These are phyloP conservation scores for Pelecanoides urinatrix DNA, from an alignment of 2,113 vertebrate species.

Conservation along the genomic window DNA sequence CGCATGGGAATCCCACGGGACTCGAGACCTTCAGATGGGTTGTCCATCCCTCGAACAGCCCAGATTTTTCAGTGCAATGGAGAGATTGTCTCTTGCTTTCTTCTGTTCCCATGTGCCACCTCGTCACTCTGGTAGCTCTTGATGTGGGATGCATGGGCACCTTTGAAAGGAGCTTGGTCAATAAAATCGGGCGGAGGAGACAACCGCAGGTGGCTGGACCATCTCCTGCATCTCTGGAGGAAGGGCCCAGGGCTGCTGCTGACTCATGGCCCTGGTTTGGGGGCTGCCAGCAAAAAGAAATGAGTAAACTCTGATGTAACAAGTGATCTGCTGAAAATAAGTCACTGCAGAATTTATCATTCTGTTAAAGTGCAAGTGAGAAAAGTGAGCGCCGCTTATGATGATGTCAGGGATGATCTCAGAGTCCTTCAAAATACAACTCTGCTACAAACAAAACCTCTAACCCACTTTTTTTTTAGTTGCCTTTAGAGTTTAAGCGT, in stretches of 20 bases:
- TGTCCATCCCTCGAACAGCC: not conserved
- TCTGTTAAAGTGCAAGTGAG: not conserved
- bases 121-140: not conserved
- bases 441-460: not conserved
- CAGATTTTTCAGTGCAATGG: not conserved
- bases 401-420: slow-evolving; percentile 7
- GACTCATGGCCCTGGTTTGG: not conserved
- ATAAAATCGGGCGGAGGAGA: not conserved
- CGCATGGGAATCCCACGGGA: not conserved
- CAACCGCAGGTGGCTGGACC: not conserved
- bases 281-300: not conserved
- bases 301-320: not conserved
- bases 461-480: not conserved
- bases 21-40: not conserved
- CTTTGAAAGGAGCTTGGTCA: not conserved
- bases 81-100: not conserved
- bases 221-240: not conserved
- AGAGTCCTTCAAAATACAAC: not conserved
- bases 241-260: not conserved
- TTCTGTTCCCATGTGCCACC: not conserved
- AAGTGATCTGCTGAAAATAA: not conserved
- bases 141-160: not conserved
- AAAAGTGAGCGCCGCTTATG: not conserved
- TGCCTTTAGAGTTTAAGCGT: not conserved
- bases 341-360: not conserved